A percentile compares a stretch with the other conserved stretches of the same genome.
Evolutionary conservation across 2,797 vertebrate genomes (phyloP).

Genomic region (Danio jaintianensis): DNA sequence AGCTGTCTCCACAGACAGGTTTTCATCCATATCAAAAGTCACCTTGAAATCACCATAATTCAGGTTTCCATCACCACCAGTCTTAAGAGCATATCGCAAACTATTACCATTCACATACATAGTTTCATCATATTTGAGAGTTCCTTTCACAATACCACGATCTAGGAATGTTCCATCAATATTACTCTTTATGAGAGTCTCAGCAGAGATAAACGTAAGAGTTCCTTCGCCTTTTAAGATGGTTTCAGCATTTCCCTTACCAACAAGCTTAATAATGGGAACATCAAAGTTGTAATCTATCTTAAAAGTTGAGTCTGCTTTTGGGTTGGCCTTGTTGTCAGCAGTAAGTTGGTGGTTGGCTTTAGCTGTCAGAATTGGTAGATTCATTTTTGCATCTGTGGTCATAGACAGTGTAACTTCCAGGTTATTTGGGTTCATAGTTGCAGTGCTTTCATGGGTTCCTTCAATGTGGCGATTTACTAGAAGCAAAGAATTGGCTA

Average conservation of each 20-base stretch:
- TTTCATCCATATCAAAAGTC: conserved; percentile 81
- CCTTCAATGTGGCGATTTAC: conserved; percentile 78
- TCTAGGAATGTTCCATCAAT: conserved; percentile 79
- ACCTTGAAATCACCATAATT: conserved; percentile 70
- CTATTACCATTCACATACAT: conserved; percentile 83
- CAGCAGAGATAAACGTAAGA: conserved; percentile 81
- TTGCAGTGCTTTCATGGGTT: conserved; percentile 86
- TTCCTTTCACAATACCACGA: conserved; percentile 76
- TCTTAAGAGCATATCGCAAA: conserved; percentile 80
- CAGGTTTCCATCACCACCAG: conserved; percentile 76
- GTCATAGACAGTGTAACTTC: conserved; percentile 75
- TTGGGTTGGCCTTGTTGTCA: conserved; percentile 82
- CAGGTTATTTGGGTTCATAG: conserved; percentile 78
- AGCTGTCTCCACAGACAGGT: conserved; percentile 83
- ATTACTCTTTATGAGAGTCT: conserved; percentile 76
- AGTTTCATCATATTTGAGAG: conserved; percentile 79
- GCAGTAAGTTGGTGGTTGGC: conserved; percentile 85
- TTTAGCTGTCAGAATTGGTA: conserved; percentile 78
- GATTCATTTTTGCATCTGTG: conserved; percentile 77
- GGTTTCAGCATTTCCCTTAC: conserved; percentile 77
- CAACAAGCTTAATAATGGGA: conserved; percentile 72
- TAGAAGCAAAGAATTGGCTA: conserved; percentile 87
- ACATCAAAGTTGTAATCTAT: conserved; percentile 80
- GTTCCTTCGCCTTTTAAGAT: conserved; percentile 82
- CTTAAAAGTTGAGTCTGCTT: conserved; percentile 76